A percentile compares a stretch with the other conserved stretches of the same genome.
Conservation (phyloP, 2,797 vertebrate genomes). For the Ispidina picta region DNA sequence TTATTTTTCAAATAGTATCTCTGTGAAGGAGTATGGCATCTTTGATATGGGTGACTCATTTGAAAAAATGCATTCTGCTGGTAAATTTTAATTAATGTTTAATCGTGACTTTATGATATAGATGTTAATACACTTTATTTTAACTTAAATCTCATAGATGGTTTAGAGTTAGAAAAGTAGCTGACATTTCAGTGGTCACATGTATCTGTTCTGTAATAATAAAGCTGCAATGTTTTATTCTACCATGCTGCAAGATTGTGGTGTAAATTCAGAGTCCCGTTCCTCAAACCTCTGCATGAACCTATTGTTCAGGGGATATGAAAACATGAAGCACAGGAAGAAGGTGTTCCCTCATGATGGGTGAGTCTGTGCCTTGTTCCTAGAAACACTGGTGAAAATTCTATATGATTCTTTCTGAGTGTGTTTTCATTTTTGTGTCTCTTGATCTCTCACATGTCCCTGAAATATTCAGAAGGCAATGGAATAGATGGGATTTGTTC, state of each 20-base stretch:
- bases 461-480: not conserved
- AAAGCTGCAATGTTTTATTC: not conserved
- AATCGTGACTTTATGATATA: not conserved
- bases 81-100: constrained; percentile 16
- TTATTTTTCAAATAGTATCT: constrained; percentile 31
- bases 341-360: not conserved
- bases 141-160: not conserved
- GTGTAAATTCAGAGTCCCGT: not conserved
- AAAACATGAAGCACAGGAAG: not conserved
- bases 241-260: not conserved
- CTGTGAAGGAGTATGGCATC: not conserved
- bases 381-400: not conserved
- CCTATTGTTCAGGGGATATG: not conserved
- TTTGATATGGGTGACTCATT: constrained; percentile 15
- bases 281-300: not conserved
- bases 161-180: not conserved
- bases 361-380: not conserved
- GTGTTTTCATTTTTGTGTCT: not conserved
- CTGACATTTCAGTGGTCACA: not conserved
- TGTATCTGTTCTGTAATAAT: not conserved
- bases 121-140: not conserved
- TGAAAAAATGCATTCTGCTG: constrained; percentile 10
- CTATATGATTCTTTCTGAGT: not conserved
- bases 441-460: not conserved
- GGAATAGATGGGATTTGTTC: not conserved